A percentile compares a stretch with the other conserved stretches of the same genome.
phyloP scores from a whole-genome alignment of 92 coral and sea anemone species.

The Zoanthus sansibaricus region DNA sequence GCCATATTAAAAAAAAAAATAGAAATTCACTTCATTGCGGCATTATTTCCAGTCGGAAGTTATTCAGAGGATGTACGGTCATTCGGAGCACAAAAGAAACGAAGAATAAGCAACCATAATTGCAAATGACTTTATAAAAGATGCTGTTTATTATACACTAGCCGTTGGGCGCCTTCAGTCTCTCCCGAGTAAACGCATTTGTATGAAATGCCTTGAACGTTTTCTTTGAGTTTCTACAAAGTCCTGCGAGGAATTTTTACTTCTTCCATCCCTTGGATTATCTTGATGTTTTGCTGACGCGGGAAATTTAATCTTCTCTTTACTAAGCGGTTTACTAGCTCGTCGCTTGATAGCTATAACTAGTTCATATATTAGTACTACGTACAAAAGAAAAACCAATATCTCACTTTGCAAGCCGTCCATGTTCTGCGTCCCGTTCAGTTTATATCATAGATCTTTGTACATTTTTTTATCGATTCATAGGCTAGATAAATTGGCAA shows the following conservation, averaged over 20 bases:
- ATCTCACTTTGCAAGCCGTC: slow-evolving; percentile 47
- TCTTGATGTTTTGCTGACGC: not conserved
- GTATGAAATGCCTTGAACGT: slow-evolving; percentile 36
- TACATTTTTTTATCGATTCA: not conserved
- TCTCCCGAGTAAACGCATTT: slow-evolving; percentile 37
- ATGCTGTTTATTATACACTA: not conserved
- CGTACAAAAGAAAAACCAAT: slow-evolving; percentile 39
- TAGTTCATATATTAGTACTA: slow-evolving; percentile 32
- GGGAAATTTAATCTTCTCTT: slow-evolving; percentile 11
- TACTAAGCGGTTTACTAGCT: slow-evolving; percentile 14
- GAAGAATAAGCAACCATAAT: no score
- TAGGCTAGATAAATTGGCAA: not conserved
- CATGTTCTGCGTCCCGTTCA: slow-evolving; percentile 1
- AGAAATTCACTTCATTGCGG: no score
- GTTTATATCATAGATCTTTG: no score
- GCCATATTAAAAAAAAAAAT: no score
- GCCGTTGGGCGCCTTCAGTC: not conserved
- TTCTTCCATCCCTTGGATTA: not conserved
- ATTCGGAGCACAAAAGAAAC: no score
- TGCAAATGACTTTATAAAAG: not conserved
- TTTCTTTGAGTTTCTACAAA: slow-evolving; percentile 8
- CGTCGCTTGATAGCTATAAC: slow-evolving; percentile 34
- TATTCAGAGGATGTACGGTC: no score
- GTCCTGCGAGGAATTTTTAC: not conserved
- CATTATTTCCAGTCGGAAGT: no score